Percentiles rank a stretch among this genome's conserved stretches.
phyloP scores from a whole-genome alignment of 1,140 invertebrate species.

The Gyrodactylus salaris region DNA sequence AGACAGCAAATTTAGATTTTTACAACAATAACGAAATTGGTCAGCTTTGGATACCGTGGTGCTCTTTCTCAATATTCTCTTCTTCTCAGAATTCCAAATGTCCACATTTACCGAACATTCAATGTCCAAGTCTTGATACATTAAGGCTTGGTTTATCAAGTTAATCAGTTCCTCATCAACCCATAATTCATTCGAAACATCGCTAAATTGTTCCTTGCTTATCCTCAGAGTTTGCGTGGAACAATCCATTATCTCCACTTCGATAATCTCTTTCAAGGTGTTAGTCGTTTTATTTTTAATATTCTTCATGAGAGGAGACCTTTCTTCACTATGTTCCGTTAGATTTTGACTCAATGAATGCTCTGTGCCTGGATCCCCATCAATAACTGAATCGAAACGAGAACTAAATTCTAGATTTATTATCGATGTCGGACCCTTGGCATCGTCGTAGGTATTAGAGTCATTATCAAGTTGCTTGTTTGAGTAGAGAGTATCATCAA shows the following conservation, averaged over 20 bases:
- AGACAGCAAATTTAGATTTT: too few species aligned
- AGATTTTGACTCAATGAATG: not conserved
- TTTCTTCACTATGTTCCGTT: not conserved
- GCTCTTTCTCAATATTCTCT: not conserved
- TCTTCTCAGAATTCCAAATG: not conserved
- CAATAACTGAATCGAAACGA: not conserved
- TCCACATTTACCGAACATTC: not conserved
- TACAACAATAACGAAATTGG: too few species aligned
- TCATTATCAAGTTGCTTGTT: not conserved
- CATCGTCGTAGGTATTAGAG: not conserved
- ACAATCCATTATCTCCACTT: too few species aligned
- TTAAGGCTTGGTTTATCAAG: not conserved
- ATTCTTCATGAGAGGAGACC: not conserved
- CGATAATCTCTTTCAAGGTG: not conserved
- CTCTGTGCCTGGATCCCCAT: not conserved
- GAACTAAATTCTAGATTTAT: not conserved
- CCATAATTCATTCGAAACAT: not conserved
- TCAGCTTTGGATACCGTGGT: not conserved
- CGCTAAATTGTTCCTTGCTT: not conserved
- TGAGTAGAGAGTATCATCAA: not conserved
- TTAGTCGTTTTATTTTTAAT: not conserved
- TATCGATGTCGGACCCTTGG: not conserved
- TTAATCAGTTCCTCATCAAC: not conserved
- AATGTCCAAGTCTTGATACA: not conserved
- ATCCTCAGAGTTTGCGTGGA: not conserved